phyloP scores from a whole-genome alignment of 1,140 invertebrate species.

The Rhagoletis zephyria region DNA sequence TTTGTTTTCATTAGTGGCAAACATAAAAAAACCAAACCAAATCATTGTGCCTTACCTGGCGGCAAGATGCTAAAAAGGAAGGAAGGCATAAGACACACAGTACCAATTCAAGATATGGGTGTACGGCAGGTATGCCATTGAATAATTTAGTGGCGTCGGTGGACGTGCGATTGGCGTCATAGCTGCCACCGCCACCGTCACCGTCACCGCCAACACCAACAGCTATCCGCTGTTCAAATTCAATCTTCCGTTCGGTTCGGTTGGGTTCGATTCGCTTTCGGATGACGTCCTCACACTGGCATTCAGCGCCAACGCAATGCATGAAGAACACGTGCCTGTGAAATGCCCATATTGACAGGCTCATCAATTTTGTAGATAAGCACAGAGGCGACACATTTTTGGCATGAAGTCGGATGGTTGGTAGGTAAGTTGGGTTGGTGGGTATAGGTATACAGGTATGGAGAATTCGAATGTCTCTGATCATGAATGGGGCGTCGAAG shows the following conservation, averaged over 20 bases:
- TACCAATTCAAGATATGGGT: not conserved
- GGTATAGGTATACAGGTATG: not conserved
- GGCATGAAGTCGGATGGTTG: not conserved
- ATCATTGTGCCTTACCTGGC: constrained; percentile 15
- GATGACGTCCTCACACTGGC: constrained; percentile 46
- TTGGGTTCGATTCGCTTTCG: not conserved
- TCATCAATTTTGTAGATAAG: constrained; percentile 73
- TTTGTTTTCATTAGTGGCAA: not conserved
- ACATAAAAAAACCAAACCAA: not conserved
- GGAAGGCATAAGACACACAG: constrained; percentile 9
- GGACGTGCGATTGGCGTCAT: constrained; percentile 42
- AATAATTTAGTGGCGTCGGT: constrained; percentile 29
- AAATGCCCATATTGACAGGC: constrained; percentile 72
- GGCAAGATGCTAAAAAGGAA: constrained; percentile 28
- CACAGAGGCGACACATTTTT: constrained; percentile 47
- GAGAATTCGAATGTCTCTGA: not conserved
- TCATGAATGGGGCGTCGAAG: not conserved
- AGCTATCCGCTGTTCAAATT: not conserved
- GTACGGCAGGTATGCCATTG: not conserved
- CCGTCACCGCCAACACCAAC: not conserved
- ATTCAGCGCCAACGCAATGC: constrained; percentile 33
- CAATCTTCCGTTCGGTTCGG: not conserved
- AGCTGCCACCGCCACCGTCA: not conserved
- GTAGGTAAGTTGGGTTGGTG: not conserved
- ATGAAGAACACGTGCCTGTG: constrained; percentile 57